phyloP scores from a whole-genome alignment of 1,140 invertebrate genomes.

The Macrocentrus cingulum region DNA sequence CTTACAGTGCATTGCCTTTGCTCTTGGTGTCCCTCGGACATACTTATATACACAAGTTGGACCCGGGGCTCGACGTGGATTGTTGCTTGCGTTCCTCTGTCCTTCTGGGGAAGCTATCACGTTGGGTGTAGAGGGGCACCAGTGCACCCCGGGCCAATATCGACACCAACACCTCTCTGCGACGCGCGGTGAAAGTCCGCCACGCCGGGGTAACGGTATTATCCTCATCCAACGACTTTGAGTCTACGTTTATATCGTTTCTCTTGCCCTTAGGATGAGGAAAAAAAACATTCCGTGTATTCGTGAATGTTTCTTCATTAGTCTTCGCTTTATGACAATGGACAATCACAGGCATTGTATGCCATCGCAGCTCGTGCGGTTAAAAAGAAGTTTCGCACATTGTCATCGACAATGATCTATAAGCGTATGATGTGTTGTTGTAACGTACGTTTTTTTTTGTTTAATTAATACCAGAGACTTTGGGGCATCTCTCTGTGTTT shows the following conservation, averaged over 20 bases:
- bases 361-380: not conserved
- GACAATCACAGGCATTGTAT: not conserved
- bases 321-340: not conserved
- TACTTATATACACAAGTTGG: conserved; percentile 42
- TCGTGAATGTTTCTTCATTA: not conserved
- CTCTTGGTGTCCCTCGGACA: conserved; percentile 40
- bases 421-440: too few species aligned
- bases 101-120: not conserved
- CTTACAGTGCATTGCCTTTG: conserved; percentile 58
- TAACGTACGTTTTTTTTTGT: too few species aligned
- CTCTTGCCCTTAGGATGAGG: not conserved
- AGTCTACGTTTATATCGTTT: not conserved
- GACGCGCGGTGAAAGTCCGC: conserved; percentile 23
- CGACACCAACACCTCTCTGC: conserved; percentile 18
- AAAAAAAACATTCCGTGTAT: not conserved
- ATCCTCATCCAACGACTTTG: conserved; percentile 14
- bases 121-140: not conserved
- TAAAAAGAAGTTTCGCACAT: not conserved
- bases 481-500: not conserved
- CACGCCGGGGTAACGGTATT: conserved; percentile 22
- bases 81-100: conserved; percentile 25
- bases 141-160: conserved; percentile 25
- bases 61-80: not conserved
- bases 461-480: not conserved
- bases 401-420: too few species aligned